phyloP scores from a whole-genome alignment of 2,888 invertebrate genomes.

The Drosophila robusta region DNA sequence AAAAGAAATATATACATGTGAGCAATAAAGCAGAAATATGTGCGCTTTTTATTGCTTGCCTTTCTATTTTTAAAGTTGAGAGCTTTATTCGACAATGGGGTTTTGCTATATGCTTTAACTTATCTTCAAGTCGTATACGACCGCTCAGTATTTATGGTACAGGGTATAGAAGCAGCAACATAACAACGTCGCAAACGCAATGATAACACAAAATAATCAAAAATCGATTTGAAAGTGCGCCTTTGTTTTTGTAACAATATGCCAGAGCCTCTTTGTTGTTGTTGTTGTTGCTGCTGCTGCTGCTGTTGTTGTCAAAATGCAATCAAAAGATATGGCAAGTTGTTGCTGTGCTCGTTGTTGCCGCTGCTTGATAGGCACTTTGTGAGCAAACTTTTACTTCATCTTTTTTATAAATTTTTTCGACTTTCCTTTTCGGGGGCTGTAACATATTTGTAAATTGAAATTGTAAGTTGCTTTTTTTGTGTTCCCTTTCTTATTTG shows the following conservation, averaged over 20 bases:
- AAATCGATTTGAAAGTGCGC: constrained; percentile 79
- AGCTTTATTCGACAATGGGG: no score
- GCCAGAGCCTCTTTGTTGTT: constrained; percentile 31
- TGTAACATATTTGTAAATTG: constrained; percentile 61
- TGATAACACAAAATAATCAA: constrained; percentile 81
- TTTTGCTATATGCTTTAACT: no score
- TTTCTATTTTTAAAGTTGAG: no score
- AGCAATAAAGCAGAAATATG: no score
- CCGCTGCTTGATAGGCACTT: constrained; percentile 74
- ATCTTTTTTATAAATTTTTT: constrained; percentile 4
- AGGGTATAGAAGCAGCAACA: constrained; percentile 34
- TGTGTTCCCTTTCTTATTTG: constrained; percentile 33
- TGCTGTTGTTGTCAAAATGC: constrained; percentile 75
- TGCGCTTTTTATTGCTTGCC: no score
- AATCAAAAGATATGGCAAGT: constrained; percentile 66
- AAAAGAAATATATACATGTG: no score
- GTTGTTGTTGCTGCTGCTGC: constrained; percentile 27
- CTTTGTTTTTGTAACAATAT: constrained; percentile 75
- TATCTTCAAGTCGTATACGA: not conserved
- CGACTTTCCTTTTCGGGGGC: constrained; percentile 24
- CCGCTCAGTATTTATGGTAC: not conserved
- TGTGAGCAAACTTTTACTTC: constrained; percentile 61
- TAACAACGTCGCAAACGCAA: constrained; percentile 36
- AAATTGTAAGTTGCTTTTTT: constrained; percentile 50
- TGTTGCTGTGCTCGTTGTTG: constrained; percentile 47